Evolutionary conservation across 2,888 invertebrate species (phyloP), one percentile per base, ranked within the genome.

Genomic region (Drosophila flavopinicola): DNA sequence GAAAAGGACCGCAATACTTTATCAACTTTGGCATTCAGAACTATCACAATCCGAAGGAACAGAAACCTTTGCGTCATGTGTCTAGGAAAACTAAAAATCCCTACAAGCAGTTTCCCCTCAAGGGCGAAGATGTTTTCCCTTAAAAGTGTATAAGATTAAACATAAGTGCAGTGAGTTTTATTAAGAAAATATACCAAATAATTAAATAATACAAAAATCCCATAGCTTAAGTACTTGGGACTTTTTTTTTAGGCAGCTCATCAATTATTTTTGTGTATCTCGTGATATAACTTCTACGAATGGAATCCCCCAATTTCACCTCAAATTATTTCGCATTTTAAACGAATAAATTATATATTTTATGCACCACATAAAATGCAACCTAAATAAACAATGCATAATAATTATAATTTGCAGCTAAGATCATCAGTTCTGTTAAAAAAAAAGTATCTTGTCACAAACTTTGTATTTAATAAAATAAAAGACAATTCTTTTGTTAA

Each of bases 11-110:
- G 0, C 4, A 44, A 29, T 76, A 68, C 10, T 63, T 44, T 6
- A 1, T 76, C 0, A 79, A 72, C 20, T 76, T 79, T 29, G n/a
- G 56, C 0, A 60, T 79, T 13, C 17, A 59, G 0, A 66, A 57
- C 29, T 39, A 53, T 35, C 20, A 7, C 13, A 58, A 44, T 13
- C 52, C 45, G 0, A 54, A 39, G 11, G 2, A 33, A 3, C 0
- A 11, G 1, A 1, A 39, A 17, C 10, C 17, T 9, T 11, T 6
- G 4, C 2, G 20, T 1, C 4, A 11, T 3, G 1, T 2, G 0
- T 0, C 0, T 6, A 6, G 10, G 2, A 15, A 1, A 9, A 5
- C 9, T 0, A 0, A 3, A 10, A 60, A 61, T 25, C 47, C 17
- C 2, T 45, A 39, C 15, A 45, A 41, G 0, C 3, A 30, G 0